Evolutionary conservation across 1,140 invertebrate genomes (phyloP), one percentile per base, ranked within the genome.

Genomic region (Callitettix versicolor): DNA sequence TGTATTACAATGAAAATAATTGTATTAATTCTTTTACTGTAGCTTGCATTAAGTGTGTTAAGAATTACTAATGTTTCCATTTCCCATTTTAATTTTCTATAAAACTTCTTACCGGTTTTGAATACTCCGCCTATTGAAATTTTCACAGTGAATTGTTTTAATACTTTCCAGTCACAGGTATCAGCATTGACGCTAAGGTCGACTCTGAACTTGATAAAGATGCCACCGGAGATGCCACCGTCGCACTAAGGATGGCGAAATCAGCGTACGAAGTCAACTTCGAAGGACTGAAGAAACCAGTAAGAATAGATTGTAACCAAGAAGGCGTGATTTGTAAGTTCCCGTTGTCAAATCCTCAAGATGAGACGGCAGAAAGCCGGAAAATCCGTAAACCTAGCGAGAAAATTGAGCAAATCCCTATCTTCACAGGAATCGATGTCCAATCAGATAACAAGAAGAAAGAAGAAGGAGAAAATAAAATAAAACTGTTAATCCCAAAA

Each of bases 271-370:
- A 51, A 38, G 48, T 34, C n/a, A 34, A 36, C 14, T 51, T 51
- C 14, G 48, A 30, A 15, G 48, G 48, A 7, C 12, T 15, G 11
- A 51, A 38, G 34, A 48, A 48, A 48, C 48, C 48, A 24, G 9
- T 51, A 6, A 15, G 18, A 18, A 30, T 51, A n/a, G 48, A 51
- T 26, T 51, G 48, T 17, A 51, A 30, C 33, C 48, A 51, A 26
- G 15, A 30, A 17, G 48, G 48, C 12, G 48, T 51, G 18, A 51
- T 51, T 3, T 51, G 48, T 20, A 51, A 51, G 34, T 51, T 51
- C 33, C 48, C 48, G 17, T 17, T 51, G 17, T 30, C 36, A 7
- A 17, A 36, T 18, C 2, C 47, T 30, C 7, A 34, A 14, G 11
- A 36, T 7, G 48, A 51, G 26, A 9, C 26, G 3, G 26, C 3